Conservation (phyloP, 1,140 invertebrate genomes). For the Bicyclus anynana region DNA sequence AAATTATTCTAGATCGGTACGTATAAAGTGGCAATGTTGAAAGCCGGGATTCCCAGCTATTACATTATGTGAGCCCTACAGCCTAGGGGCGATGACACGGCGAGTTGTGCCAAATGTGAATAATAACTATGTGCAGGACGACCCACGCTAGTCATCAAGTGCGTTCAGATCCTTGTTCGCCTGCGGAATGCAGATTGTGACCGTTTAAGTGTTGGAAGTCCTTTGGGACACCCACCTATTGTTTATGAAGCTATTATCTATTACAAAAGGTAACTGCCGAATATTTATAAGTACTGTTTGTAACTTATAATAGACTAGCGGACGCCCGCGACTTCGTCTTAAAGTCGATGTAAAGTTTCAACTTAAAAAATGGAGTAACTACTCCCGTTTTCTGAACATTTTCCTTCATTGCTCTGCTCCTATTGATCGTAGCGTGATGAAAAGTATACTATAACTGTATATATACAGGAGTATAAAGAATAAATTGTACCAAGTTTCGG, state of each 20-base stretch:
- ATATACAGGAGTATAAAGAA: too few relatives aligned
- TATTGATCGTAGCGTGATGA: too few relatives aligned
- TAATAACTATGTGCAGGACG: conserved; percentile 56
- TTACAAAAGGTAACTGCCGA: background rate
- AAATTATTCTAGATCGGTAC: too few relatives aligned
- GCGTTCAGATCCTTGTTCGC: conserved; percentile 51
- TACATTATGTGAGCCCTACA: conserved; percentile 25
- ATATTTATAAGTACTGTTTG: background rate
- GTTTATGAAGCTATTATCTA: background rate
- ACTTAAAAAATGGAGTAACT: too few relatives aligned
- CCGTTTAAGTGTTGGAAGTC: conserved; percentile 8
- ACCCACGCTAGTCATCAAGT: conserved; percentile 38
- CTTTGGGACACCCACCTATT: conserved; percentile 2
- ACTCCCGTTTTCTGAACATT: too few relatives aligned
- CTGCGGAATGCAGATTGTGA: conserved; percentile 43
- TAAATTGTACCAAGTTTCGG: too few relatives aligned
- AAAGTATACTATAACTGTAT: too few relatives aligned
- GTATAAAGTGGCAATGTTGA: background rate
- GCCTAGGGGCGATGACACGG: conserved; percentile 43
- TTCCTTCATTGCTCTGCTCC: too few relatives aligned
- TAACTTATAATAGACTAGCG: too few relatives aligned
- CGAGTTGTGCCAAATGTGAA: conserved; percentile 53
- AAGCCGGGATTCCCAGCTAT: background rate
- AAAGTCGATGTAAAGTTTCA: too few relatives aligned
- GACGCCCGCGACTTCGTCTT: too few relatives aligned